Conservation (phyloP, 2,888 invertebrate species). For the Amphipoea lucens region DNA sequence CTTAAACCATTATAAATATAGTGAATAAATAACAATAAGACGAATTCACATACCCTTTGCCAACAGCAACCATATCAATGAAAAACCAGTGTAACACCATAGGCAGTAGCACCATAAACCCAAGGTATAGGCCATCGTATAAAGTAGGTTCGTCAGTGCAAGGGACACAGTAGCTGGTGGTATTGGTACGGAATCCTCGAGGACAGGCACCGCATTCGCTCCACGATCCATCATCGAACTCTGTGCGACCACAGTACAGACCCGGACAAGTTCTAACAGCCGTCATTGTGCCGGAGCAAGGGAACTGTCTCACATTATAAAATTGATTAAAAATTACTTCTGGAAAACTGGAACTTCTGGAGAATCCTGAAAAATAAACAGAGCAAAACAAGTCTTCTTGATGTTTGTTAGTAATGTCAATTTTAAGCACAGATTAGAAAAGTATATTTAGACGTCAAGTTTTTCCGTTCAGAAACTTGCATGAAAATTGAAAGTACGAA, state of each 20-base stretch:
- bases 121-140: conserved; percentile 98
- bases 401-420: conserved; percentile 9
- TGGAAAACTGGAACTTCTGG: neutral
- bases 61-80: conserved; percentile 95
- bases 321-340: neutral
- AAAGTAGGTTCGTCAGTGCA: conserved; percentile 94
- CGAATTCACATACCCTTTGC: conserved; percentile 90
- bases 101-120: conserved; percentile 97
- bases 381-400: conserved; percentile 21
- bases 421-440: conserved; percentile 15
- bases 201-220: conserved; percentile 96
- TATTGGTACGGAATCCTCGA: conserved; percentile 94
- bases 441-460: neutral
- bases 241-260: conserved; percentile 94
- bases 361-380: conserved; percentile 5
- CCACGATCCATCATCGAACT: conserved; percentile 92
- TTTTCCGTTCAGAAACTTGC: conserved; percentile 18
- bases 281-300: conserved; percentile 71
- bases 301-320: conserved; percentile 28
- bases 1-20: no score
- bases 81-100: conserved; percentile 97
- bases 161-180: conserved; percentile 93
- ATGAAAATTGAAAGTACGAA: neutral
- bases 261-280: conserved; percentile 93
- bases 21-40: neutral